These are phyloP conservation scores for Clarias macrocephalus DNA, from an alignment of 2,113 vertebrate genomes.

Conservation along the genomic window DNA sequence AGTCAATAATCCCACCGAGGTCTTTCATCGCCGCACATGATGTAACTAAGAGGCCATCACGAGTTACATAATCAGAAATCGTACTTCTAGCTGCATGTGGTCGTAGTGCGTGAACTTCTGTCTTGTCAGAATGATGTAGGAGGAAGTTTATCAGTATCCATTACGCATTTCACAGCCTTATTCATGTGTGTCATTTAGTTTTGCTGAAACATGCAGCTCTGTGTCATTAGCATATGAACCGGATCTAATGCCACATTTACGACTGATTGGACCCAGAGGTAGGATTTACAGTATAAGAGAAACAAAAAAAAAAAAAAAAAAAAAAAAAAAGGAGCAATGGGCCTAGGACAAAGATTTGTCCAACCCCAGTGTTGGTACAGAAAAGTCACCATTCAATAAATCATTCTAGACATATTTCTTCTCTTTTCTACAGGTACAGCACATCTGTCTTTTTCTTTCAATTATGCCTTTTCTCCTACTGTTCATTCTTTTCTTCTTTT, in stretches of 20 bases:
- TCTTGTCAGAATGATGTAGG: conserved; percentile 1
- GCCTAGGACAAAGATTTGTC: not conserved
- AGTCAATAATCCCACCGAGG: not conserved
- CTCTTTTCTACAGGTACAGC: not conserved
- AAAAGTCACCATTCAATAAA: not conserved
- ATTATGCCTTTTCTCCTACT: conserved; percentile 1
- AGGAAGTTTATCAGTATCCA: not conserved
- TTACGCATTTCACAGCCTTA: not conserved
- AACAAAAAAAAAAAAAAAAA: no score
- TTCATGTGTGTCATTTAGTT: not conserved
- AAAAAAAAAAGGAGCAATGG: not conserved
- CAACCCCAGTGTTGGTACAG: not conserved
- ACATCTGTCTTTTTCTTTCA: conserved; percentile 24
- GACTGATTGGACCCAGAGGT: not conserved
- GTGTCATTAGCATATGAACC: not conserved
- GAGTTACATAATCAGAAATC: conserved; percentile 4
- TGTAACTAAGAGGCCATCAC: not conserved
- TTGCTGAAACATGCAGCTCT: not conserved
- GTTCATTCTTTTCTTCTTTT: not conserved
- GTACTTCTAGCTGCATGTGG: not conserved
- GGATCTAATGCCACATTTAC: not conserved
- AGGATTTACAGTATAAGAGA: not conserved
- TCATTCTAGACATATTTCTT: not conserved
- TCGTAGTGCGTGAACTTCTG: not conserved
- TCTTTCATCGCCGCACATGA: not conserved